These are phyloP conservation scores for Anoplopoma fimbria DNA, from an alignment of 2,113 vertebrate genomes.

Conservation along the genomic window DNA sequence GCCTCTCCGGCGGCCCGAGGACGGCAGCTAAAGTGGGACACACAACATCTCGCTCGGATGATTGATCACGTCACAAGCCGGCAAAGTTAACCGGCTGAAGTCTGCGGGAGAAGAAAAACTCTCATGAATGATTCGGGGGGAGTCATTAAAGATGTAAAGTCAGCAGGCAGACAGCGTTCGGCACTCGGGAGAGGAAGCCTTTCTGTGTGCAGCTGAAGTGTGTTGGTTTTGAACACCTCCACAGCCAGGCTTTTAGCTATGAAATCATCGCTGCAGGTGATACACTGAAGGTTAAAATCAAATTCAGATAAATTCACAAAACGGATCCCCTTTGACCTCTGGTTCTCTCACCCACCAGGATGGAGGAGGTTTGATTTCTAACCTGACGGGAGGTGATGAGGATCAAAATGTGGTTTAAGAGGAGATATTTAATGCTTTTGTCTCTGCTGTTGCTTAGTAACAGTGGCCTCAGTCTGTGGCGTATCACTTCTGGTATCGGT, in stretches of 20 bases:
- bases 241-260: background rate
- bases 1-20: background rate
- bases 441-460: background rate
- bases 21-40: conserved; percentile 55
- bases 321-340: background rate
- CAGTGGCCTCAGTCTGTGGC: background rate
- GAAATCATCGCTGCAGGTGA: background rate
- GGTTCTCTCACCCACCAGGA: no score
- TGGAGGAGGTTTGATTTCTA: background rate
- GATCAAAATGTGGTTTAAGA: background rate
- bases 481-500: conserved; percentile 7
- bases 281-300: no score
- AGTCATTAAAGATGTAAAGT: conserved; percentile 66
- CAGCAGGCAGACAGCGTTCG: conserved; percentile 40
- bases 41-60: conserved; percentile 71
- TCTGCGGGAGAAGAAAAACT: conserved; percentile 69
- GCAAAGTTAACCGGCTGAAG: conserved; percentile 57
- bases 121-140: conserved; percentile 71
- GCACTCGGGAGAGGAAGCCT: conserved; percentile 29
- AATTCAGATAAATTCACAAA: no score
- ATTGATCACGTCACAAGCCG: conserved; percentile 76
- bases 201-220: background rate
- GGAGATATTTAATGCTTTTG: background rate
- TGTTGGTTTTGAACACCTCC: background rate
- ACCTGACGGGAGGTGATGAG: no score